Percentiles rank a stretch among this genome's conserved stretches.
phyloP scores from a whole-genome alignment of 2,113 vertebrate species.

The Ellobius talpinus region DNA sequence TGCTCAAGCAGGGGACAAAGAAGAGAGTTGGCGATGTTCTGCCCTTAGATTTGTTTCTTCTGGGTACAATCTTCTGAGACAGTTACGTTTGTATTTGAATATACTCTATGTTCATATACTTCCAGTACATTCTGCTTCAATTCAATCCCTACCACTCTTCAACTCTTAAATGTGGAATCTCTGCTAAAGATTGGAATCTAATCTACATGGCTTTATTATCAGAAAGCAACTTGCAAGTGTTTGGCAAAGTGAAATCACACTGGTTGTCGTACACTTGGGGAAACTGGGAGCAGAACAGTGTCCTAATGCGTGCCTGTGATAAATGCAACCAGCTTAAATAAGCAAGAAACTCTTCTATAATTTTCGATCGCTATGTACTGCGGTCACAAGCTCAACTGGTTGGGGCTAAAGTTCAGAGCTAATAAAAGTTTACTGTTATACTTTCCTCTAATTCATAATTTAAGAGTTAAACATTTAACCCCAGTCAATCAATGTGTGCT shows the following conservation, averaged over 20 bases:
- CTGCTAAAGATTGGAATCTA: conserved; percentile 18
- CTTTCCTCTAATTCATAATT: conserved; percentile 32
- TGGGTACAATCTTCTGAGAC: neutral
- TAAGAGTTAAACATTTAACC: conserved; percentile 54
- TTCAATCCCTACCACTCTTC: neutral
- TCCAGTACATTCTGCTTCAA: neutral
- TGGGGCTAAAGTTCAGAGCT: conserved; percentile 43
- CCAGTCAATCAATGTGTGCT: neutral
- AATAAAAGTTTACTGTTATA: conserved; percentile 46
- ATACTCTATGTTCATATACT: conserved; percentile 1
- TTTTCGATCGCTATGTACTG: neutral
- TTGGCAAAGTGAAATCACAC: neutral
- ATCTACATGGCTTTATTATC: neutral
- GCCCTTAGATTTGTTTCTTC: neutral
- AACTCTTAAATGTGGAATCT: neutral
- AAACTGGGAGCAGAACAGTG: neutral
- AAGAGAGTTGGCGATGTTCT: neutral
- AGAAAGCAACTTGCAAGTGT: neutral
- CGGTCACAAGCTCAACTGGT: conserved; percentile 19
- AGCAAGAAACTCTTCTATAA: neutral
- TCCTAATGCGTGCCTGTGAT: neutral
- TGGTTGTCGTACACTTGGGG: neutral
- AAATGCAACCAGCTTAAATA: neutral
- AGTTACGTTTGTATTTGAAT: neutral
- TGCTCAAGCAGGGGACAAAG: neutral